Conservation (phyloP, 2,888 invertebrate genomes). For the Thysanoteuthis rhombus region DNA sequence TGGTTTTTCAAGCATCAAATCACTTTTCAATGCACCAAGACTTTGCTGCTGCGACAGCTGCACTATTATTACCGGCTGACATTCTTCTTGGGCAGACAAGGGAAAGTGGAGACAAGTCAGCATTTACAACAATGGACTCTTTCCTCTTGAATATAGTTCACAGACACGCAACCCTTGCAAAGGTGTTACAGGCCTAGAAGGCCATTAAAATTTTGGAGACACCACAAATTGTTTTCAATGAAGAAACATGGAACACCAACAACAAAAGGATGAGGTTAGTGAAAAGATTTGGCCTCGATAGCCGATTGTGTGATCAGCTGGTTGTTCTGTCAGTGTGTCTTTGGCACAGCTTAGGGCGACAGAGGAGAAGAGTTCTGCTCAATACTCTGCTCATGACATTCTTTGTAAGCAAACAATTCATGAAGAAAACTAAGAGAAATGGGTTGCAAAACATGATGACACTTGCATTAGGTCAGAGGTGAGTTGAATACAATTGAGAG, state of each 20-base stretch:
- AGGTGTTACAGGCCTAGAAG: constrained; percentile 12
- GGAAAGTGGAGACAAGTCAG: background rate
- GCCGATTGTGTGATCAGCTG: background rate
- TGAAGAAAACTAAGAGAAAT: background rate
- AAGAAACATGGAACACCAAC: background rate
- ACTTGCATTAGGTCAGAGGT: background rate
- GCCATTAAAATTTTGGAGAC: background rate
- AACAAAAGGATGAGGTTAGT: background rate
- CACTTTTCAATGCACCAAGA: background rate
- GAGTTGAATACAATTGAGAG: background rate
- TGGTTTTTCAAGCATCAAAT: constrained; percentile 12
- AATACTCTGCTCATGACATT: background rate
- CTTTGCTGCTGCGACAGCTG: background rate
- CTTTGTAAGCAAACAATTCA: background rate
- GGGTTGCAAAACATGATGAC: background rate
- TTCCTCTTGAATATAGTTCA: background rate
- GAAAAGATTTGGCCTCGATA: background rate
- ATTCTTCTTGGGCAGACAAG: background rate
- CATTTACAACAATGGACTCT: background rate
- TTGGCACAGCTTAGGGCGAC: background rate
- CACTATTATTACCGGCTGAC: background rate
- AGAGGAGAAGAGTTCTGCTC: background rate
- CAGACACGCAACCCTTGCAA: background rate
- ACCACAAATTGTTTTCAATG: background rate
- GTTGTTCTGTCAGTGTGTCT: background rate